Conservation (phyloP, 1,140 invertebrate genomes). For the Diachasmimorpha longicaudata region DNA sequence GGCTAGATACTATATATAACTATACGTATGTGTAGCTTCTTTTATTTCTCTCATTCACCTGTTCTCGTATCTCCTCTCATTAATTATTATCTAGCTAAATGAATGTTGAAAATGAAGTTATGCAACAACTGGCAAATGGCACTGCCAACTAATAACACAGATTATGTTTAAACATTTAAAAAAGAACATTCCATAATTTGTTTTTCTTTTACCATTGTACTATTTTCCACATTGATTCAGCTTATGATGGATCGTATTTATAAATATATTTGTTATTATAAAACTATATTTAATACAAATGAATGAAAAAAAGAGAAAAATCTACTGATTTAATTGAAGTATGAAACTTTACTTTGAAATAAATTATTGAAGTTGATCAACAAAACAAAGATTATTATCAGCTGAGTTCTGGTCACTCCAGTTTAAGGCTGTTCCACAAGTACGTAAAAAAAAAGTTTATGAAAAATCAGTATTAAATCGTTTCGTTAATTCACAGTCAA, state of each 20-base stretch:
- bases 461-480: conserved; percentile 3
- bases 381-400: background rate
- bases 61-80: background rate
- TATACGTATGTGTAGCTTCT: conserved; percentile 29
- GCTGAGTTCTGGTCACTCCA: background rate
- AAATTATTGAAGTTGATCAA: background rate
- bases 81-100: conserved; percentile 44
- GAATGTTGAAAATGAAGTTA: conserved; percentile 40
- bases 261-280: background rate
- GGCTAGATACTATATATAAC: conserved; percentile 25
- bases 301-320: background rate
- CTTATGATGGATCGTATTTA: background rate
- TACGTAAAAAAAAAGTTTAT: no score
- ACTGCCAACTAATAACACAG: conserved; percentile 29
- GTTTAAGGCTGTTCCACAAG: background rate
- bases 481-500: conserved; percentile 28
- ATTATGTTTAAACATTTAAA: background rate
- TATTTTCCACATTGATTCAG: background rate
- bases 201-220: background rate
- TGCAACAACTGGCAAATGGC: conserved; percentile 41
- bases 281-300: background rate
- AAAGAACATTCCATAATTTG: background rate
- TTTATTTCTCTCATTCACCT: background rate
- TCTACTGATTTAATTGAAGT: background rate
- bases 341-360: background rate